Evolutionary conservation across 53 echinoderm and acorn worm genomes (phyloP).

Genomic region (Luidia sarsii): DNA sequence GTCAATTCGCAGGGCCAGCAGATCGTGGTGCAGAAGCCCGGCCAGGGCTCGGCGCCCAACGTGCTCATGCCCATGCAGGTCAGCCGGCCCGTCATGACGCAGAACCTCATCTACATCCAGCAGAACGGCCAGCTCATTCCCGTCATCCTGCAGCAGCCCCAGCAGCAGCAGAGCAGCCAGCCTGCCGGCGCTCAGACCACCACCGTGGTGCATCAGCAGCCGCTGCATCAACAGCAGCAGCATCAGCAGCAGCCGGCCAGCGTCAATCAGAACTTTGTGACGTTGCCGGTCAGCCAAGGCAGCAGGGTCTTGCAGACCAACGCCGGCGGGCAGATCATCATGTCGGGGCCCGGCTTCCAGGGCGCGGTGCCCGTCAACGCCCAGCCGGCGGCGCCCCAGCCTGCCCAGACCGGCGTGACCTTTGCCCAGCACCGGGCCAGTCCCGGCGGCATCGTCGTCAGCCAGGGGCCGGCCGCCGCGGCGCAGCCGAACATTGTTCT

Average conservation of each 20-base stretch:
- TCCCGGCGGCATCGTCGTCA: neutral
- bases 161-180: constrained; percentile 11
- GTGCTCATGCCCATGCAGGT: constrained; percentile 56
- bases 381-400: neutral
- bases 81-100: constrained; percentile 55
- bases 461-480: neutral
- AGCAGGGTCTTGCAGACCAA: constrained; percentile 42
- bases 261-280: constrained; percentile 6
- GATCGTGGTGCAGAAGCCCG: constrained; percentile 69
- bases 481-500: constrained; percentile 11
- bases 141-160: constrained; percentile 77
- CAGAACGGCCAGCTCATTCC: constrained; percentile 97
- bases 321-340: constrained; percentile 34
- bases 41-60: constrained; percentile 52
- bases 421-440: constrained; percentile 17
- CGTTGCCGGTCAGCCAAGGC: constrained; percentile 33
- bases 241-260: constrained; percentile 41
- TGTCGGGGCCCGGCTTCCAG: constrained; percentile 26
- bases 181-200: constrained; percentile 30
- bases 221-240: constrained; percentile 66
- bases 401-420: constrained; percentile 10
- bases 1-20: constrained; percentile 68
- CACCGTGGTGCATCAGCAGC: constrained; percentile 34
- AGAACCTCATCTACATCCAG: constrained; percentile 91
- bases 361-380: constrained; percentile 5